A percentile compares a stretch with the other conserved stretches of the same genome.
Evolutionary conservation across 2,888 invertebrate species (phyloP).

Genomic region (Temnothorax ravouxi): DNA sequence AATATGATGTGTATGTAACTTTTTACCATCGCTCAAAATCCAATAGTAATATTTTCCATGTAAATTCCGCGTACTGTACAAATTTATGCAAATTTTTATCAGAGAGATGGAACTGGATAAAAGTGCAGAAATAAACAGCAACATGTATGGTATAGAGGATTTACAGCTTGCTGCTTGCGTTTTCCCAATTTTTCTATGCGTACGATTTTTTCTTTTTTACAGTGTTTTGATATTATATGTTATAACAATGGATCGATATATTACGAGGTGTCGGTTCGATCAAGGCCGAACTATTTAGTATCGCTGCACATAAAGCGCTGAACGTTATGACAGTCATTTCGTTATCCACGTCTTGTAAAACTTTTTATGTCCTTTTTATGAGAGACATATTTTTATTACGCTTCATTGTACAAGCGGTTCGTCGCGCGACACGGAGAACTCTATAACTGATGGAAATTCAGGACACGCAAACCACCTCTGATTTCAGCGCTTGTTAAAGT

Average conservation of each 20-base stretch:
- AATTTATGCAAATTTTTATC: slow-evolving; percentile 24
- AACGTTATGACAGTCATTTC: slow-evolving; percentile 19
- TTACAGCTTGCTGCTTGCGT: neutral
- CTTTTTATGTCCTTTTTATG: slow-evolving; percentile 32
- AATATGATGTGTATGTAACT: neutral
- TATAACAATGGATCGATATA: neutral
- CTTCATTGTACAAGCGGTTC: slow-evolving; percentile 16
- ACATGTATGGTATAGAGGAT: neutral
- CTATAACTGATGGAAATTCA: slow-evolving; percentile 14
- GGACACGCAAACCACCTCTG: slow-evolving; percentile 27
- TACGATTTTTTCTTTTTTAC: neutral
- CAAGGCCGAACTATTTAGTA: slow-evolving; percentile 26
- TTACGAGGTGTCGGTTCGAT: neutral
- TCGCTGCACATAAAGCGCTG: neutral
- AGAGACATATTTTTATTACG: slow-evolving; percentile 38
- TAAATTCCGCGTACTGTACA: neutral
- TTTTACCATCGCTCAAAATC: slow-evolving; percentile 10
- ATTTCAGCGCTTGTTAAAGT: slow-evolving; percentile 44
- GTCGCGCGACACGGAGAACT: slow-evolving; percentile 11
- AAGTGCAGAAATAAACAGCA: neutral
- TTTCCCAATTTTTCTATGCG: slow-evolving; percentile 6
- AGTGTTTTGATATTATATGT: neutral
- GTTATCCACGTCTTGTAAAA: slow-evolving; percentile 16
- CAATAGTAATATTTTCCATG: neutral
- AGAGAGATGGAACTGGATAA: neutral